Evolutionary conservation across 2,888 invertebrate genomes (phyloP), one percentile per base, ranked within the genome.

Genomic region (Leptopilina drosophilae): DNA sequence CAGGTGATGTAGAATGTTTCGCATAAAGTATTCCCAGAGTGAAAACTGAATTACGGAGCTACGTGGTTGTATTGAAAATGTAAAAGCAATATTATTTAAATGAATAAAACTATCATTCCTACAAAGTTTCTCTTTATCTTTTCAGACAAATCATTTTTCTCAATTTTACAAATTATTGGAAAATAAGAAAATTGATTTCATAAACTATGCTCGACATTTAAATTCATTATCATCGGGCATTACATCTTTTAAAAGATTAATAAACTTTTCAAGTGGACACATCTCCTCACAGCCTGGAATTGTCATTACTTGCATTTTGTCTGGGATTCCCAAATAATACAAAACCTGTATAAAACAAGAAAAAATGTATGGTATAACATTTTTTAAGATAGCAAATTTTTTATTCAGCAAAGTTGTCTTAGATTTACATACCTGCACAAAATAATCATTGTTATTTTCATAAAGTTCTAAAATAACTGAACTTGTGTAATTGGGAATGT

Each of bases 21-120:
- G 89, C 90, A 90, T 91, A 90, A 91, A 89, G 89, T 90, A 91
- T 90, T 91, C 89, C 86, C 87, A 80, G 87, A 87, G 67, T 82
- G 81, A 82, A 90, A 91, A 90, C 87, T 89, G 88, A 91, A 88
- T 91, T 91, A 91, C 89, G 87, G 84, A 78, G 84, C 86, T 89
- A 89, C 89, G 89, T 90, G 89, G 80, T 69, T 26, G 64, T 14
- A 53, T 46, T 64, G 73, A 64, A 64, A 64, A 64, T 33, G 26
- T 64, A 12, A 3, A 33, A 64, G 26, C 14, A 40, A 33, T 14
- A 11, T 33, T 64, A 33, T 33, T 33, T 40, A 64, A 14, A 33
- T 33, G 64, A 64, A 64, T 12, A 33, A 64, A 26, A 64, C 12
- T 5, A 6, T 64, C 26, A 14, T 8, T 8, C 20, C 4, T 20